Conservation (phyloP, 2,113 vertebrate species). For the Tragelaphus strepsiceros region DNA sequence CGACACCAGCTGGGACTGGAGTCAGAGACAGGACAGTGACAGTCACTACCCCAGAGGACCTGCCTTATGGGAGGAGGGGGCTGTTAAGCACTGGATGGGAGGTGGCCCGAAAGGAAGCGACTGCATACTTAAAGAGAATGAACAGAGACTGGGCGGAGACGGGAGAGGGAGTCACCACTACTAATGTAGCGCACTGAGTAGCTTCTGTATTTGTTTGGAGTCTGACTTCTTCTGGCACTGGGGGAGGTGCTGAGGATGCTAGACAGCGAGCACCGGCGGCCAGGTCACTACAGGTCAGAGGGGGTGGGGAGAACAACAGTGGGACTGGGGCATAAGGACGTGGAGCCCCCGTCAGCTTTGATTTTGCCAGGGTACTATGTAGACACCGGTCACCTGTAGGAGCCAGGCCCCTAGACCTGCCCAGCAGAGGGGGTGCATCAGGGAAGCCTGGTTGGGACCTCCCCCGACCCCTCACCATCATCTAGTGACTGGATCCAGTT, state of each 20-base stretch:
- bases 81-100: fast-evolving
- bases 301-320: not conserved
- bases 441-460: not conserved
- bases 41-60: not conserved
- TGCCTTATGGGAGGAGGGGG: not conserved
- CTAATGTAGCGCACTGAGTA: fast-evolving
- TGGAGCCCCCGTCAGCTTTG: not conserved
- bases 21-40: not conserved
- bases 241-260: not conserved
- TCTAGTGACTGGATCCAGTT: not conserved
- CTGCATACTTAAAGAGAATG: not conserved
- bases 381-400: not conserved
- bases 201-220: not conserved
- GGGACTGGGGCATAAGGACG: not conserved
- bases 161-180: not conserved
- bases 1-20: not conserved
- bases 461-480: not conserved
- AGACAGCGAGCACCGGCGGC: not conserved
- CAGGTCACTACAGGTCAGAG: fast-evolving
- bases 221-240: not conserved
- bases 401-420: not conserved
- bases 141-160: not conserved
- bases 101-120: not conserved
- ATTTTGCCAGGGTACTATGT: not conserved
- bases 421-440: fast-evolving